Evolutionary conservation across 1,140 invertebrate genomes (phyloP).

Genomic region (Choristoneura fumiferana): DNA sequence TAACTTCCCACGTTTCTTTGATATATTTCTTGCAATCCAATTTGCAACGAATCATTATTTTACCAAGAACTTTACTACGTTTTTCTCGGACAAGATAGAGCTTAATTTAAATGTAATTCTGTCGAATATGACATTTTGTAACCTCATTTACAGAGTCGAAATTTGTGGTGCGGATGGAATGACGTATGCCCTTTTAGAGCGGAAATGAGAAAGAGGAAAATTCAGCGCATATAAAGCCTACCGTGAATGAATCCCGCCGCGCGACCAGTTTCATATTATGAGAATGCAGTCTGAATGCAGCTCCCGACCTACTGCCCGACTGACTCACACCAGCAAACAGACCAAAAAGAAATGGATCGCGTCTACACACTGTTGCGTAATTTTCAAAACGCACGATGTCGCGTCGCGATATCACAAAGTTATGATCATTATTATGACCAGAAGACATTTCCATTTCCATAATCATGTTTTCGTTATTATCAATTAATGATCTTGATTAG

Average conservation of each 20-base stretch:
- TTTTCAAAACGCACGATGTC: neutral
- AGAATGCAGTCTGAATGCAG: conserved; percentile 25
- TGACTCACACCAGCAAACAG: conserved; percentile 28
- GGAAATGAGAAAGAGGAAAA: conserved; percentile 31
- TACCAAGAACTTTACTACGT: conserved; percentile 31
- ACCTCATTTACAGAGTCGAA: neutral
- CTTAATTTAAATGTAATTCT: neutral
- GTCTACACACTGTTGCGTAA: neutral
- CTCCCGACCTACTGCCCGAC: conserved; percentile 35
- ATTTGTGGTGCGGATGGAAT: neutral
- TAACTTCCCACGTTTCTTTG: conserved; percentile 3
- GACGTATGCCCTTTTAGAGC: neutral
- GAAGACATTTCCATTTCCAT: too few relatives aligned
- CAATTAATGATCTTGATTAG: too few relatives aligned
- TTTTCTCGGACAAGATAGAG: neutral
- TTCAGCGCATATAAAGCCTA: conserved; percentile 21
- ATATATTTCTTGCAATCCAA: conserved; percentile 10
- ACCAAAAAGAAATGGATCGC: conserved; percentile 13
- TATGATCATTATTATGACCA: too few relatives aligned
- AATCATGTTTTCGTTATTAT: too few relatives aligned
- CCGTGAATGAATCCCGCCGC: conserved; percentile 1
- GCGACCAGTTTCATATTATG: conserved; percentile 27
- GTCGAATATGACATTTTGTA: neutral
- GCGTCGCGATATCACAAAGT: too few relatives aligned
- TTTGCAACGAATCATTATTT: conserved; percentile 17